Evolutionary conservation across 1,140 invertebrate genomes (phyloP), one percentile per base, ranked within the genome.

Genomic region (Bombus waltoni): DNA sequence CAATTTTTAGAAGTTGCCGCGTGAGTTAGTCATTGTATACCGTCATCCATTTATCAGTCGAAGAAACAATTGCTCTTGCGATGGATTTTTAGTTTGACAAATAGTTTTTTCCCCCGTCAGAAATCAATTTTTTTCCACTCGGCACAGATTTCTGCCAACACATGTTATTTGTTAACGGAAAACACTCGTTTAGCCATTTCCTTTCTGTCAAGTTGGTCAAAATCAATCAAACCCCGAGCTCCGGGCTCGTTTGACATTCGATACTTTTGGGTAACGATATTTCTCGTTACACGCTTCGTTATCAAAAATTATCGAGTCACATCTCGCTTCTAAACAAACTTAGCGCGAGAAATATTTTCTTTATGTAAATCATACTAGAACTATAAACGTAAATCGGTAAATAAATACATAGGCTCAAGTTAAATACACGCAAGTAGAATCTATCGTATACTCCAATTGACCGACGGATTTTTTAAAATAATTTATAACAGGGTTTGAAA

Each of bases 81-180:
- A 66, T 83, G 42, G 72, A 74, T 82, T 74, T 53, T 42, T 47
- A 82, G 32, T 9, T 66, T 76, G 81, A 83, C 81, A 83, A 83
- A 83, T 83, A 83, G 81, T 53, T 66, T 83, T 68, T 38, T 32
- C 72, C 35, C 11, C 81, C 25, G 71, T 68, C 62, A 75, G 28
- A 68, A 66, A 76, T 76, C 62, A 65, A 83, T 83, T 65, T 83
- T 83, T 75, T 82, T 40, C 62, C 62, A 66, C 53, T n/a, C 32
- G 59, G 15, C 22, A 15, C 42, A 40, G 32, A 75, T 76, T 53
- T 68, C 28, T 53, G 59, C 32, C 59, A 68, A 83, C 81, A 59
- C 32, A 15, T 75, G 57, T 82, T 75, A 62, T 75, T 83, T 76
- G 72, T 68, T 83, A 76, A 76, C 72, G 42, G 59, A 66, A 83